A percentile compares a stretch with the other conserved stretches of the same genome.
These are phyloP conservation scores for Takifugu rubripes DNA, from an alignment of 2,797 vertebrate genomes.

Conservation along the genomic window DNA sequence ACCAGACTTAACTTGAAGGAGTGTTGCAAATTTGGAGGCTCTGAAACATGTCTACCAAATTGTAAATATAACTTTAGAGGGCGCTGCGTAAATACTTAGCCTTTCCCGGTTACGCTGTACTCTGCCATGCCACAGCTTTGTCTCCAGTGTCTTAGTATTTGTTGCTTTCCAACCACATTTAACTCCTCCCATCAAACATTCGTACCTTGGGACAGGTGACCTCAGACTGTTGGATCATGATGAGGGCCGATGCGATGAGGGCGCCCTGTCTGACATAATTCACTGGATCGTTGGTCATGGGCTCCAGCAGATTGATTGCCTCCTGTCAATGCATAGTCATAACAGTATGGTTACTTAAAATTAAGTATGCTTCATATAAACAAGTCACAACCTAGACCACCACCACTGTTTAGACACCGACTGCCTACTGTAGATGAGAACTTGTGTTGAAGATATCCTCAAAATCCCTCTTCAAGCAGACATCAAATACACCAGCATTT, in stretches of 20 bases:
- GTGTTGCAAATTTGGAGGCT: conserved; percentile 29
- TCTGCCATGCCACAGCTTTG: conserved; percentile 2
- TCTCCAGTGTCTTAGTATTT: neutral
- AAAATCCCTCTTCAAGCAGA: no score
- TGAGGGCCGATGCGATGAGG: conserved; percentile 94
- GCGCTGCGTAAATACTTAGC: conserved; percentile 11
- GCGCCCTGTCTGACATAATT: conserved; percentile 98
- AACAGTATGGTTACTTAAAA: conserved; percentile 3
- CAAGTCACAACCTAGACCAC: neutral
- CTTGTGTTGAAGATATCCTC: no score
- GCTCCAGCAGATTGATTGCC: conserved; percentile 97
- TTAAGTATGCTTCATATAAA: neutral
- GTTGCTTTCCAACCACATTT: neutral
- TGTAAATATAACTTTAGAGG: conserved; percentile 30
- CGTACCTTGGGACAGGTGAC: conserved; percentile 96
- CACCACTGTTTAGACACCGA: neutral
- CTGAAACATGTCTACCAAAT: conserved; percentile 46
- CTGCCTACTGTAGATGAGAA: no score
- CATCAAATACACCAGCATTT: no score
- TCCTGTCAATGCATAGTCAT: conserved; percentile 74
- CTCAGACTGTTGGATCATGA: conserved; percentile 98
- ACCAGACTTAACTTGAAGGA: conserved; percentile 21
- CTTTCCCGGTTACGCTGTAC: conserved; percentile 9
- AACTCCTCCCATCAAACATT: neutral
- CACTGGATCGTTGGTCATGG: conserved; percentile 98